These are phyloP conservation scores for Platalea minor DNA, from an alignment of 2,797 vertebrate genomes.

Conservation along the genomic window DNA sequence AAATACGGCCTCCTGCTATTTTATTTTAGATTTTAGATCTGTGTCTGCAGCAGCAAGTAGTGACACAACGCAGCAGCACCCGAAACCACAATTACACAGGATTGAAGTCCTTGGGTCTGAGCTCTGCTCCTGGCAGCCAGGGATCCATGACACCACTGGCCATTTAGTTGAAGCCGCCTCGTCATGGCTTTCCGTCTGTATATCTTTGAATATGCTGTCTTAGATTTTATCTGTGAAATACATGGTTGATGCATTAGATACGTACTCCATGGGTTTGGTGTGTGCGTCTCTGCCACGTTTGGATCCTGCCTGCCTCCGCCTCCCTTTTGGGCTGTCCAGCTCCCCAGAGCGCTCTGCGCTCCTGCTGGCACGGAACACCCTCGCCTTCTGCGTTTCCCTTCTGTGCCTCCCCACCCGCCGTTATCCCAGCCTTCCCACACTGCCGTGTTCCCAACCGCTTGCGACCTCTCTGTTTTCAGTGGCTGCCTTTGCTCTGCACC, in stretches of 20 bases:
- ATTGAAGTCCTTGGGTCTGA: background rate
- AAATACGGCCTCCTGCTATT: background rate
- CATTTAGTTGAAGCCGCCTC: background rate
- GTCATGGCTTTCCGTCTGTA: background rate
- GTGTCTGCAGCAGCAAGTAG: background rate
- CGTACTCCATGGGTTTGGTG: background rate
- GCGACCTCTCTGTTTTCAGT: too few relatives aligned
- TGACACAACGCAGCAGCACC: background rate
- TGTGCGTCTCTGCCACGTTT: background rate
- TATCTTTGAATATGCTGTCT: background rate
- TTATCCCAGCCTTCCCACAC: too few relatives aligned
- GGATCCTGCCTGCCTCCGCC: too few relatives aligned
- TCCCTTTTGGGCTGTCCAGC: too few relatives aligned
- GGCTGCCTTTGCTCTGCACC: too few relatives aligned
- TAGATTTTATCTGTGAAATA: too few relatives aligned
- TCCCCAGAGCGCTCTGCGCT: too few relatives aligned
- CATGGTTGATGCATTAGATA: background rate
- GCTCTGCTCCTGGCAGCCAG: background rate
- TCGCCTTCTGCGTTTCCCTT: too few relatives aligned
- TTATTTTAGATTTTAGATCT: background rate
- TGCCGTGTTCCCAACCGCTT: too few relatives aligned
- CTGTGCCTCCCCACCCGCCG: too few relatives aligned
- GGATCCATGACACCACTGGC: background rate
- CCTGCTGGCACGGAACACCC: too few relatives aligned
- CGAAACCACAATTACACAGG: rapidly evolving